Percentiles rank a stretch among this genome's conserved stretches.
phyloP scores from a whole-genome alignment of 1,140 invertebrate species.

The Drosophila novamexicana region DNA sequence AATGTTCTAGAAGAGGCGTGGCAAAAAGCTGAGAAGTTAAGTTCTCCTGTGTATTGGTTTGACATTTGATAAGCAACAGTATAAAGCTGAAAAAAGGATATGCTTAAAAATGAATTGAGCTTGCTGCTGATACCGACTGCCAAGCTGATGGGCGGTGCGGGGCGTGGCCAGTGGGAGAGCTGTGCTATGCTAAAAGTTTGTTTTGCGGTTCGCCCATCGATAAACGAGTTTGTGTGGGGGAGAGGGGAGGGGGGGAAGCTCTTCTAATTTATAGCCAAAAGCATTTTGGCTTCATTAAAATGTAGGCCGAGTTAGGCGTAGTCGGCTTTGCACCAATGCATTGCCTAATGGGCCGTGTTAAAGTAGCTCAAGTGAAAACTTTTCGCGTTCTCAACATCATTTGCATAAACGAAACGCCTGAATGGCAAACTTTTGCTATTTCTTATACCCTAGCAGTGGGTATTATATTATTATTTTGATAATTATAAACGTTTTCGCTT shows the following conservation, averaged over 20 bases:
- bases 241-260: background rate
- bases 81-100: constrained; percentile 59
- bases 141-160: constrained; percentile 3
- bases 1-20: background rate
- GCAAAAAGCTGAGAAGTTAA: constrained; percentile 63
- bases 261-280: constrained; percentile 69
- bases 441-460: background rate
- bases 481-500: background rate
- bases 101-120: constrained; percentile 79
- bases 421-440: constrained; percentile 25
- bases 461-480: background rate
- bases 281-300: constrained; percentile 74
- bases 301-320: constrained; percentile 42
- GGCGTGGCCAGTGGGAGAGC: constrained; percentile 4
- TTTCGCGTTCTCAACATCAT: constrained; percentile 59
- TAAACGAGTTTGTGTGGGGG: background rate
- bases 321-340: constrained; percentile 61
- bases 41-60: constrained; percentile 79
- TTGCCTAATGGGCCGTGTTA: constrained; percentile 73
- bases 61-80: constrained; percentile 78
- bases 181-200: constrained; percentile 14
- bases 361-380: constrained; percentile 77
- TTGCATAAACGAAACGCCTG: constrained; percentile 53
- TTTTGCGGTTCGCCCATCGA: constrained; percentile 21
- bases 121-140: constrained; percentile 53